A percentile compares a stretch with the other conserved stretches of the same genome.
Evolutionary conservation across 2,797 vertebrate genomes (phyloP).

Genomic region (Labeo calbasu): DNA sequence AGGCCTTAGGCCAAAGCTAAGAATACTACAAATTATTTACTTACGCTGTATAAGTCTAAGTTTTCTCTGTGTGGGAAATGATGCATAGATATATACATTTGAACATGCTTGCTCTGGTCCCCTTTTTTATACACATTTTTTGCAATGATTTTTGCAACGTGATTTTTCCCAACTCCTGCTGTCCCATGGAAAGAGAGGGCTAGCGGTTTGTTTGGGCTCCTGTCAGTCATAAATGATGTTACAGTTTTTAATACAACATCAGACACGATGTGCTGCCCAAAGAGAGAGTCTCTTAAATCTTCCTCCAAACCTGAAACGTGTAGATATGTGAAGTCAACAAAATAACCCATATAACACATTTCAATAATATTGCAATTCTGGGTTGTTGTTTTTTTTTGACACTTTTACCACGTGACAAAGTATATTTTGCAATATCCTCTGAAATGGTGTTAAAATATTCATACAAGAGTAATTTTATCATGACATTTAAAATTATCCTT

Average conservation of each 20-base stretch:
- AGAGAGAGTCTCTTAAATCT: conserved; percentile 20
- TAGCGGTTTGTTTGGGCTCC: conserved; percentile 27
- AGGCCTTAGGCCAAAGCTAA: background rate
- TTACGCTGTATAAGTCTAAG: background rate
- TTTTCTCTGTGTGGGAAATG: conserved; percentile 28
- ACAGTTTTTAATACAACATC: conserved; percentile 13
- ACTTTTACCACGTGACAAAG: background rate
- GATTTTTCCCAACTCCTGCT: background rate
- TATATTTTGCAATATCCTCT: background rate
- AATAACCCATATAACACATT: background rate
- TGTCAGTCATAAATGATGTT: conserved; percentile 16
- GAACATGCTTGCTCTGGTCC: background rate
- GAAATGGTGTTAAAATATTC: background rate
- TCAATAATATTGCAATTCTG: background rate
- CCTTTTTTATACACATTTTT: background rate
- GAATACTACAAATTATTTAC: background rate
- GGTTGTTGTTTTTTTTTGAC: background rate
- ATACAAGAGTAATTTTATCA: background rate
- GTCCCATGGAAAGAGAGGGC: conserved; percentile 41
- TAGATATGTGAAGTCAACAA: background rate
- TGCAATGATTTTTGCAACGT: conserved; percentile 31
- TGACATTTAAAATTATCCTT: background rate
- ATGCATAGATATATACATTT: background rate
- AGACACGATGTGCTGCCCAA: conserved; percentile 9
- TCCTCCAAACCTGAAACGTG: background rate